Base-by-base conservation (phyloP, 2,797 vertebrate species). In the Momotus momota region DNA sequence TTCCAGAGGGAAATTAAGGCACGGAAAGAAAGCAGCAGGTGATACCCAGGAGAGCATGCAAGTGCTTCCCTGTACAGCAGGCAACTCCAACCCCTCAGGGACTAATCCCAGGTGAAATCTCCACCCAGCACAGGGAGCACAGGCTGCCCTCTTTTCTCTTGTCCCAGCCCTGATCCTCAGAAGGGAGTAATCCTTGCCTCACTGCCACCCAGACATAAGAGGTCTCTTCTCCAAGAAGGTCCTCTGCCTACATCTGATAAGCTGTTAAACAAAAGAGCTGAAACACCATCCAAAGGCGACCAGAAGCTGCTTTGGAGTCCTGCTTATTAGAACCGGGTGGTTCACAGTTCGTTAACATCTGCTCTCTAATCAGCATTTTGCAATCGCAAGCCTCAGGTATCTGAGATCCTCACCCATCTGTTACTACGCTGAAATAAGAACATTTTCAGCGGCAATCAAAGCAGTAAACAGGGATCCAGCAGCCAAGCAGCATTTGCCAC, bases 331-430 rank as follows among this genome's bases (percentile, higher is more conserved):
- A 77, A 46, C 1, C 20, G 51, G 26, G 49, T 40, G 38, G 35
- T 65, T 91, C 91, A 74, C 54, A 85, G 52, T n/a, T 91, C 5
- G 0, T 66, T 91, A 95, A 82, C 81, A 71, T 86, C 89, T 92
- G 85, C 38, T 91, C 57, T 51, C 74, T 94, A 77, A 85, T 81
- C 84, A 91, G 61, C 33, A 40, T 38, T 71, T 66, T 69, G 75
- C 84, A 81, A 41, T 71, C 69, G 22, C 86, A 91, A 81, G 69
- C 82, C 74, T 65, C 88, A 87, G 94, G 89, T 81, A 87, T 7
- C 75, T 26, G 66, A 91, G 90, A 87, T 46, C 94, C 64, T 92
- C 81, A 38, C 73, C 71, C 86, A 88, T 92, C 92, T 93, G 86
- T 77, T 74, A 27, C 85, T 65, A 22, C 1, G 2, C 54, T 82